Base-by-base conservation (phyloP, 2,888 invertebrate genomes). In the Lycaena phlaeas region DNA sequence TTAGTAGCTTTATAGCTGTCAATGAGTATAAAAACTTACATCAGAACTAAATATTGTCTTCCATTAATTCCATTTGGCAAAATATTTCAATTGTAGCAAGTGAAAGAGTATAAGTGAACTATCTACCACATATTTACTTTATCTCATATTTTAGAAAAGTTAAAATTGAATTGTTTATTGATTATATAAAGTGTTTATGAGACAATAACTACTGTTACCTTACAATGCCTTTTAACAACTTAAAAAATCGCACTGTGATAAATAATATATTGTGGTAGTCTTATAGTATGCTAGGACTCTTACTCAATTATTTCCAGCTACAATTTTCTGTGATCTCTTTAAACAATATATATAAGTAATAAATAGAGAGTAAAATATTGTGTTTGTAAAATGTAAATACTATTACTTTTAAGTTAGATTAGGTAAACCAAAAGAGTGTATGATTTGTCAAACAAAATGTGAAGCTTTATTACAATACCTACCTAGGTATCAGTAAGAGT, bases 251-350 rank as follows among this genome's bases (percentile, higher is more conserved):
- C 74, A 68, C 81, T 82, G 84, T 84, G 84, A 84, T 82, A 84
- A 75, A 66, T 64, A 68, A 68, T 61, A 57, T 64, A 64, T 76
- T 74, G 81, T 82, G 82, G 82, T 81, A 81, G 74, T 77, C 61
- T 63, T 65, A 57, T 68, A 72, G 68, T 70, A 73, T 67, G 73
- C 70, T 78, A 79, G 77, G 68, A 65, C 67, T 69, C 72, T 73
- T 72, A 81, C 76, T 76, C 75, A 69, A 79, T 79, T 74, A 81
- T 84, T 85, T 84, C 82, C 84, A 84, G 85, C 85, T 85, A 85
- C 85, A 82, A 84, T 85, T 85, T 84, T 85, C 85, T 86, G 86
- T 86, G 86, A 86, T 86, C 86, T 86, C 86, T 85, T 75, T 74
- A 76, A 82, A 78, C 77, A 73, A 74, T 76, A 66, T 81, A 81